Evolutionary conservation across 2,888 invertebrate species (phyloP), one percentile per base, ranked within the genome.

Genomic region (Belgica antarctica): DNA sequence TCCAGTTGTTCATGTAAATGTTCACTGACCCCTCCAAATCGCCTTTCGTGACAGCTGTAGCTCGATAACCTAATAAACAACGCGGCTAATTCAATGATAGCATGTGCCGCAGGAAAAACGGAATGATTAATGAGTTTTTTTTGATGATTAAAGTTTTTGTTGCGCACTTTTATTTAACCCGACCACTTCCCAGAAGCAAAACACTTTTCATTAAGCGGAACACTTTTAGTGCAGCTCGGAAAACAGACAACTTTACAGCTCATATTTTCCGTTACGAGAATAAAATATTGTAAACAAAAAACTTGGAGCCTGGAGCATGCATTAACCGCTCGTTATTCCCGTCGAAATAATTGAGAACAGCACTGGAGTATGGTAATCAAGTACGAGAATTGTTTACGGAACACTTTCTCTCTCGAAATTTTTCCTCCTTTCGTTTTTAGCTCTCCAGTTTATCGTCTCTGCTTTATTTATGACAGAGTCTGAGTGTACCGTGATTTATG

Each of bases 21-120:
- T 52, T 52, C 52, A 52, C 17, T 22, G 52, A 52, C 52, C 52
- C 22, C 52, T n/a, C n/a, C n/a, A n/a, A n/a, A n/a, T n/a, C n/a
- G 15, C 41, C 7, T 22, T 19, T 52, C 17, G 52, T 52, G 19
- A 52, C 22, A 31, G 52, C 17, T 22, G 22, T 22, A n/a, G 52
- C 22, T 52, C 52, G 52, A 52, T 22, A 52, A n/a, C 52, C 52
- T 52, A 52, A 52, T 22, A 52, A 52, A 52, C 12, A 12, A 41
- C 41, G 12, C 10, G 41, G n/a, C 41, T 41, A 41, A 41, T 41
- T 41, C 15, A n/a, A 41, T 41, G 12, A 15, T 41, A 15, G 41
- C 41, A 41, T 41, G 41, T 41, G 41, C 4, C 41, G 41, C 15
- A n/a, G 8, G n/a, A 12, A 41, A 31, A 10, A n/a, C n/a, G n/a